Conservation (phyloP, 92 coral and sea anemone species). For the Chrysogorgia sp. region DNA sequence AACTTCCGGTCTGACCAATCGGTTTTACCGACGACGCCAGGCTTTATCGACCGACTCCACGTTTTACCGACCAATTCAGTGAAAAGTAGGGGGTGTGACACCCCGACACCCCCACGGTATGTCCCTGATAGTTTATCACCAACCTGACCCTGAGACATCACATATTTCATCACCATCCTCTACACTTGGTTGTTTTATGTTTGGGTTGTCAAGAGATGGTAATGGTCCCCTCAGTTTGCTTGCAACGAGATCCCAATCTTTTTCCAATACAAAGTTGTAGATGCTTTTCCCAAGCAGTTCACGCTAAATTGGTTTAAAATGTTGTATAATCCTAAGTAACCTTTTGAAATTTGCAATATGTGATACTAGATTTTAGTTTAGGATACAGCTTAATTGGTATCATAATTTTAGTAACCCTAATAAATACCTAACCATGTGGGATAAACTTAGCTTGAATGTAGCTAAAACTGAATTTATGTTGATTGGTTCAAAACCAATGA, state of each 20-base stretch:
- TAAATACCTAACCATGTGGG: neutral
- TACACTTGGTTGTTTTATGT: conserved; percentile 2
- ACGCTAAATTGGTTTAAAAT: neutral
- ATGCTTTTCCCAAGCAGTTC: conserved; percentile 33
- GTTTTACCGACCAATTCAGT: too few relatives aligned
- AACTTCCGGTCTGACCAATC: too few relatives aligned
- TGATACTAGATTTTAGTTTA: neutral
- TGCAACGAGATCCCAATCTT: conserved; percentile 25
- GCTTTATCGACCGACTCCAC: too few relatives aligned
- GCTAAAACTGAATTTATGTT: too few relatives aligned
- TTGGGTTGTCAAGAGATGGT: conserved; percentile 21
- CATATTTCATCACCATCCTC: conserved; percentile 20
- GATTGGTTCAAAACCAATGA: too few relatives aligned
- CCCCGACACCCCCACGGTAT: too few relatives aligned
- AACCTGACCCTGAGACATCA: conserved; percentile 11
- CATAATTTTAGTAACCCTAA: too few relatives aligned
- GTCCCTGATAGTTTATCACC: too few relatives aligned
- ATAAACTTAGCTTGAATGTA: too few relatives aligned
- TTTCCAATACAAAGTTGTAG: conserved; percentile 31
- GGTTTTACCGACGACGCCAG: too few relatives aligned
- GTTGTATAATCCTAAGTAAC: neutral
- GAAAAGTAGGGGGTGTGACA: too few relatives aligned
- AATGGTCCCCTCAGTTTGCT: conserved; percentile 31
- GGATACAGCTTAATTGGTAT: too few relatives aligned
- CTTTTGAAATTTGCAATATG: neutral